Evolutionary conservation across 2,888 invertebrate genomes (phyloP).

Genomic region (Plagodis dolabraria): DNA sequence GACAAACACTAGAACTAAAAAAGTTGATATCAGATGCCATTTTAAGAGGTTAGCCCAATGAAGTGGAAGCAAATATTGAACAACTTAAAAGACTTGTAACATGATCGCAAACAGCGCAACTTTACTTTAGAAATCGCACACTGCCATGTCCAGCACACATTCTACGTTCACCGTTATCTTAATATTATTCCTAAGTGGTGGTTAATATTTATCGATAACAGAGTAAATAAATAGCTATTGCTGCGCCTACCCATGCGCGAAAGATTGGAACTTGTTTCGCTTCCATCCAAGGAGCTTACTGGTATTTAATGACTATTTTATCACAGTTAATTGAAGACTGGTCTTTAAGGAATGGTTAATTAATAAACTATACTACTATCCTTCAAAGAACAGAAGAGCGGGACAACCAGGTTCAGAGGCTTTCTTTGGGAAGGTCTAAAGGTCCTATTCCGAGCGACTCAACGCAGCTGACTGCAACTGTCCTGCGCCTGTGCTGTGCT

Average conservation of each 20-base stretch:
- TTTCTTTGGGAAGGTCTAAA: too few species aligned
- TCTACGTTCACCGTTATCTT: conserved; percentile 23
- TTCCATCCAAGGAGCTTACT: not conserved
- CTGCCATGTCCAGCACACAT: conserved; percentile 1
- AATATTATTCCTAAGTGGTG: conserved; percentile 22
- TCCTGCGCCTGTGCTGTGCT: too few species aligned
- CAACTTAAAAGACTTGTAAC: conserved; percentile 25
- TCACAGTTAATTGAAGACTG: too few species aligned
- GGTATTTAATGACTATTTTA: not conserved
- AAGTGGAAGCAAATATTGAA: conserved; percentile 12
- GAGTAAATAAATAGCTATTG: conserved; percentile 17
- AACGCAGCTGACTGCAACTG: too few species aligned
- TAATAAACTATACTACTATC: too few species aligned
- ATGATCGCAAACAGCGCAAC: conserved; percentile 14
- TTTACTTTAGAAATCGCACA: conserved; percentile 26
- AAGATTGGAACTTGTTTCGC: conserved; percentile 5
- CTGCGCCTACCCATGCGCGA: conserved; percentile 5
- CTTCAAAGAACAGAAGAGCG: too few species aligned
- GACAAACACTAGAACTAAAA: too few species aligned
- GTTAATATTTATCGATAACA: conserved; percentile 28
- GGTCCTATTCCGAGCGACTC: too few species aligned
- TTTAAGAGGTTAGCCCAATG: not conserved
- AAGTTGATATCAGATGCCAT: too few species aligned
- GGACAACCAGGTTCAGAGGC: too few species aligned
- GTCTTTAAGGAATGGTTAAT: too few species aligned